Evolutionary conservation across 1,140 invertebrate genomes (phyloP).

Genomic region (Drosophila bocqueti): DNA sequence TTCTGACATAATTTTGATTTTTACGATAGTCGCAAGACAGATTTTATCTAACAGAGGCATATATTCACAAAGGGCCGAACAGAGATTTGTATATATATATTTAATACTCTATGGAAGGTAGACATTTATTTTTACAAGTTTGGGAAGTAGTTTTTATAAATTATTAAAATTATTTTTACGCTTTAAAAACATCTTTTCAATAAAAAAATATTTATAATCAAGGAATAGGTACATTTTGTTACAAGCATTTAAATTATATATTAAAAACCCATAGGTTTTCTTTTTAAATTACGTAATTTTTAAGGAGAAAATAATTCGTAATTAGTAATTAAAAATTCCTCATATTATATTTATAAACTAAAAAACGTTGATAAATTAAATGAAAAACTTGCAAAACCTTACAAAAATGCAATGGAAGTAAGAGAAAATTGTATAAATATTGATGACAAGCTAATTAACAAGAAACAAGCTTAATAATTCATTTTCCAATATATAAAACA

Average conservation of each 20-base stretch:
- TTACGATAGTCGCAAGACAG: slow-evolving; percentile 35
- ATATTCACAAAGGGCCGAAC: slow-evolving; percentile 9
- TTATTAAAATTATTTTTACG: too few species aligned
- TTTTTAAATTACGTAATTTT: too few species aligned
- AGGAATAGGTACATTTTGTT: too few species aligned
- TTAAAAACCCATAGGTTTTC: too few species aligned
- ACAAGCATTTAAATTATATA: too few species aligned
- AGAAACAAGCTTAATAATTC: not conserved
- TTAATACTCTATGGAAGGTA: not conserved
- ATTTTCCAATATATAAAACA: not conserved
- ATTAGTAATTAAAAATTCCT: too few species aligned
- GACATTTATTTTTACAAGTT: not conserved
- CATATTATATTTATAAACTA: too few species aligned
- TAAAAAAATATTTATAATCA: not conserved
- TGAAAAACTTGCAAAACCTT: not conserved
- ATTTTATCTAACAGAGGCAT: slow-evolving; percentile 31
- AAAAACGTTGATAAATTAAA: not conserved
- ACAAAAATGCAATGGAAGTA: not conserved
- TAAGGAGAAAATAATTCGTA: too few species aligned
- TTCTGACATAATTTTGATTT: slow-evolving; percentile 63
- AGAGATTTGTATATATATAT: not conserved
- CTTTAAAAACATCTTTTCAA: not conserved
- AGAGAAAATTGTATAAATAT: not conserved
- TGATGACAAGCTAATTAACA: too few species aligned
- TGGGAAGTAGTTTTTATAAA: not conserved